Base-by-base conservation (phyloP, 2,888 invertebrate species). In the Pachydiplax longipennis region DNA sequence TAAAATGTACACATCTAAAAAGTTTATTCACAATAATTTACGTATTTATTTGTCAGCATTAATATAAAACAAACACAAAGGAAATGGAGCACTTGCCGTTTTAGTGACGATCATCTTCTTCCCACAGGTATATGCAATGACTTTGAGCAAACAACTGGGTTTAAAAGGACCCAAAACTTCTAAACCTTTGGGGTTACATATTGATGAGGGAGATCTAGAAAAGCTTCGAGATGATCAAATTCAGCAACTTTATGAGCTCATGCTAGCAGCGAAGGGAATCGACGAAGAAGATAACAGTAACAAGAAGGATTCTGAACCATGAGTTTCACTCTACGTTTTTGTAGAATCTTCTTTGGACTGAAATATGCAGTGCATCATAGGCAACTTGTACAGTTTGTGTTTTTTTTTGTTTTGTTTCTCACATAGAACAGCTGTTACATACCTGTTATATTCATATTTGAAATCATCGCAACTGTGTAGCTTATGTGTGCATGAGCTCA, bases 161-260 rank as follows among this genome's bases (percentile, higher is more conserved):
- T 94, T 96, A 10, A 94, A 95, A 31, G 96, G 96, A 12, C 95
- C 96, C 91, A 95, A 94, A 4, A 95, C 95, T 73, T 94, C 94
- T 18, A 95, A 95, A 82, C 94, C 94, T 83, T 93, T 98, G 22
- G 98, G 98, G 0, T 94, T 94, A 91, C 93, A 95, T 91, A 93
- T 98, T 40, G 95, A 96, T 22, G 94, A 95, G 0, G 93, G 95
- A 65, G 94, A 96, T 37, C 94, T 98, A 53, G 95, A 97, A 87
- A 95, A 96, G 93, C 96, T 98, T 93, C 96, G 95, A 82, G 97
- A 97, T 92, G 98, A 98, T 92, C 98, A 98, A 93, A 94, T 98
- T n/a, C 95, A 96, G 31, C 98, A 98, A 93, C 94, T 98, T 13
- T 97, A 97, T 93, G 98, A 98, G 93, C 94, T 98, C 13, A 96